Evolutionary conservation across 2,888 invertebrate species (phyloP).

Genomic region (Acanthosoma haemorrhoidale): DNA sequence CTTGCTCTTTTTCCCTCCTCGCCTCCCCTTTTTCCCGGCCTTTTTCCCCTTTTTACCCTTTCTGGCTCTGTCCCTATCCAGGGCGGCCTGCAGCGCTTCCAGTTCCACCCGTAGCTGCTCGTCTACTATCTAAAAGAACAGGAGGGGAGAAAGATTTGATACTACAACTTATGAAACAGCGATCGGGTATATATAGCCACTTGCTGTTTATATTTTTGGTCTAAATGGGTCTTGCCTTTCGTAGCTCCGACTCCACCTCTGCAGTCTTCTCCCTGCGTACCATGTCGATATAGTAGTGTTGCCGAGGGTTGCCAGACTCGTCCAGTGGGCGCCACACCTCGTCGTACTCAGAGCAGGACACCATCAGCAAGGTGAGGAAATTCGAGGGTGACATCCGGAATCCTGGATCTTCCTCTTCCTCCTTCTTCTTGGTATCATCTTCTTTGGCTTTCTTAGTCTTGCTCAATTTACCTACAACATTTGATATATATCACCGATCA

Average conservation of each 20-base stretch:
- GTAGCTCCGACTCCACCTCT: conserved; percentile 76
- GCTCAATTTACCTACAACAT: conserved; percentile 55
- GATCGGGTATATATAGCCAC: no score
- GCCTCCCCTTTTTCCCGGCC: conserved; percentile 63
- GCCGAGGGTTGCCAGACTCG: conserved; percentile 66
- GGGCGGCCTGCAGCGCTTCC: conserved; percentile 61
- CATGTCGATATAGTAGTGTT: conserved; percentile 73
- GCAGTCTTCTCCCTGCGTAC: conserved; percentile 67
- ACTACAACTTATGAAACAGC: no score
- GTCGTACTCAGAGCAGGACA: conserved; percentile 70
- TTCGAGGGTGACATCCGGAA: conserved; percentile 65
- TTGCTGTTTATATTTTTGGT: no score
- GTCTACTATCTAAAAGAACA: conserved; percentile 42
- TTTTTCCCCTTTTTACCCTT: conserved; percentile 74
- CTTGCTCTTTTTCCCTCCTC: conserved; percentile 81
- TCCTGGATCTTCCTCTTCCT: conserved; percentile 59
- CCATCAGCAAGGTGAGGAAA: conserved; percentile 65
- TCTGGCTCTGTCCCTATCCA: conserved; percentile 62
- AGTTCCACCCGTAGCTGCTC: conserved; percentile 52
- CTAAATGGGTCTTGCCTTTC: conserved; percentile 56
- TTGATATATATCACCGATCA: background rate
- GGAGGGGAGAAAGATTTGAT: no score
- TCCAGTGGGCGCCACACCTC: conserved; percentile 79
- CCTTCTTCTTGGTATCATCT: conserved; percentile 53
- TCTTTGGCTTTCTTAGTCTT: conserved; percentile 65